Percentiles rank a stretch among this genome's conserved stretches.
phyloP scores from a whole-genome alignment of 2,888 invertebrate genomes.

The Pseudococcus viburni region DNA sequence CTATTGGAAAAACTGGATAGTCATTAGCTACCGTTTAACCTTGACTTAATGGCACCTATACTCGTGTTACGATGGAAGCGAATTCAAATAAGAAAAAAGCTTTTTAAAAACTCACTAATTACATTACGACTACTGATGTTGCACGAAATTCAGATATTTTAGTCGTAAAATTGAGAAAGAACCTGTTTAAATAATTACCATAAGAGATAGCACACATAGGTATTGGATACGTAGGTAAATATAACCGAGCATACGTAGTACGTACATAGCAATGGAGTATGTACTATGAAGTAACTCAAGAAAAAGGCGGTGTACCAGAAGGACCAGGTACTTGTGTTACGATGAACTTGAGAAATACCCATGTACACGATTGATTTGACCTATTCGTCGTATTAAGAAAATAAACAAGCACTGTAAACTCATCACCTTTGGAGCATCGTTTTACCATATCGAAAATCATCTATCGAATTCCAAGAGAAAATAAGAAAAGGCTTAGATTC shows the following conservation, averaged over 20 bases:
- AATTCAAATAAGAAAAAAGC: background rate
- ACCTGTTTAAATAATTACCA: constrained; percentile 45
- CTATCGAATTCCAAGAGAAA: background rate
- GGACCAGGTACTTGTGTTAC: background rate
- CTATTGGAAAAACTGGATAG: constrained; percentile 9
- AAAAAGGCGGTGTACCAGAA: background rate
- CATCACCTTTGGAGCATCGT: background rate
- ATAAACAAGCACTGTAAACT: background rate
- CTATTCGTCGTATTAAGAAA: background rate
- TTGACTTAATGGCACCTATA: constrained; percentile 32
- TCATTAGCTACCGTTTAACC: constrained; percentile 32
- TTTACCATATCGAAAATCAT: background rate
- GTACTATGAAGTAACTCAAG: background rate
- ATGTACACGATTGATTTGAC: constrained; percentile 3
- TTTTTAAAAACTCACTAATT: constrained; percentile 35
- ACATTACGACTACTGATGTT: constrained; percentile 31
- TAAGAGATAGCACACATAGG: constrained; percentile 37
- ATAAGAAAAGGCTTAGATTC: background rate
- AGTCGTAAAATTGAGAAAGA: constrained; percentile 50
- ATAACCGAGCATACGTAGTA: background rate
- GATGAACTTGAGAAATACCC: constrained; percentile 10
- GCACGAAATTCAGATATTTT: constrained; percentile 42
- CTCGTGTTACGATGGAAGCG: background rate
- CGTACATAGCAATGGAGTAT: background rate
- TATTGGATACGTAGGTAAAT: background rate